Base-by-base conservation (phyloP, 2,113 vertebrate genomes). In the Acanthisitta chloris region DNA sequence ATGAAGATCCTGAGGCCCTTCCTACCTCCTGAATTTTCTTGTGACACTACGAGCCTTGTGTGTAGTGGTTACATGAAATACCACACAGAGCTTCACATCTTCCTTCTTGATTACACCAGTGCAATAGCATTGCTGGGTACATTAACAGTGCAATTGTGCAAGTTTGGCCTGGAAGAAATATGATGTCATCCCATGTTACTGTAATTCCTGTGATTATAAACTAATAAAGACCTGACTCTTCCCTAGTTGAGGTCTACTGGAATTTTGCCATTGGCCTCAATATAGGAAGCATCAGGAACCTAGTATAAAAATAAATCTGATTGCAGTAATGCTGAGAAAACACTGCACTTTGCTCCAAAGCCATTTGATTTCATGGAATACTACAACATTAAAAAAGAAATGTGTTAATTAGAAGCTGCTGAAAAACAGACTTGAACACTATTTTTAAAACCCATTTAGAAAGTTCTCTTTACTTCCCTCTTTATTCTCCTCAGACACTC, bases 281-380 rank as follows among this genome's bases (percentile, higher is more conserved):
- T 15, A 62, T 34, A 64, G 51, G 51, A 67, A 94, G 71, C 64
- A 83, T 74, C 74, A 90, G 38, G 59, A 86, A 71, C 6, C 12
- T 59, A 83, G 81, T 36, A 77, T 24, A 84, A 92, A 94, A 96
- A 90, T 77, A 90, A 90, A 90, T 66, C 43, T 66, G 46, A 67
- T 57, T 83, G 38, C 19, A 67, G 31, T 78, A 92, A 92, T 10
- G n/a, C 64, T 90, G 76, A 87, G 87, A 66, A 94, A 96, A 88
- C 34, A 77, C 16, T 70, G 23, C 13, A 16, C n/a, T 88, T 54
- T 65, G 33, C 43, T 78, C 17, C 72, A 86, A 92, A 71, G 71
- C 48, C 28, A 34, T 45, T 82, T 83, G 33, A 88, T 67, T 94
- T 58, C 36, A 57, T 16, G 23, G 55, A 92, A 34, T 78, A 90